These are phyloP conservation scores for Callocephalon fimbriatum DNA, from an alignment of 2,113 vertebrate genomes.

Conservation along the genomic window DNA sequence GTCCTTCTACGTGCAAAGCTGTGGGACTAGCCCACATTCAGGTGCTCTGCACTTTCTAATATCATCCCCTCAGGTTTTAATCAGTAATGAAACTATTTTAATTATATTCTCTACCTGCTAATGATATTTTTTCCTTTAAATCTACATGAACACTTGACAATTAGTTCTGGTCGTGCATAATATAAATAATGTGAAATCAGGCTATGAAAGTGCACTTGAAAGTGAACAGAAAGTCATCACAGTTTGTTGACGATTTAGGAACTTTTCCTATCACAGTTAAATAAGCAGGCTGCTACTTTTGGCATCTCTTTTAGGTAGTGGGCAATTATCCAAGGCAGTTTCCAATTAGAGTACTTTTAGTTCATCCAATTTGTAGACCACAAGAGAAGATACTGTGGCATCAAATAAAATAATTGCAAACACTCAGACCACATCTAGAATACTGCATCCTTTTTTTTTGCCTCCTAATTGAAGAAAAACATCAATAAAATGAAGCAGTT, in stretches of 20 bases:
- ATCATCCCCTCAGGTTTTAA: not conserved
- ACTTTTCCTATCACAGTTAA: not conserved
- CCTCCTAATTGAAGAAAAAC: not conserved
- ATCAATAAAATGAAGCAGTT: not conserved
- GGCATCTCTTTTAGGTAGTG: not conserved
- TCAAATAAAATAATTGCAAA: slow-evolving; percentile 25
- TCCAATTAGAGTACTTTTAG: slow-evolving; percentile 22
- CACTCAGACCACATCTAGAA: not conserved
- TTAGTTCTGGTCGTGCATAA: not conserved
- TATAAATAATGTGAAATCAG: not conserved
- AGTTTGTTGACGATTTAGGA: not conserved
- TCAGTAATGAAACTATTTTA: not conserved
- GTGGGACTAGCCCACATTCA: not conserved
- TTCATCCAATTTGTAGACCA: not conserved
- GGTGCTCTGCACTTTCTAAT: not conserved
- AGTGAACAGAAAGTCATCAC: not conserved
- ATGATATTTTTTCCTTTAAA: not conserved
- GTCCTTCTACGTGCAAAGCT: not conserved
- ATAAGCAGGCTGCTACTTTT: slow-evolving; percentile 14
- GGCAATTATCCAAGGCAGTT: slow-evolving; percentile 22
- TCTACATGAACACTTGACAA: not conserved
- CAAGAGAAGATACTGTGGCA: not conserved
- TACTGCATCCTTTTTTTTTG: not conserved
- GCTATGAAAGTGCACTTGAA: not conserved
- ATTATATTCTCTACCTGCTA: not conserved